Evolutionary conservation across 2,797 vertebrate species (phyloP), one percentile per base, ranked within the genome.

Genomic region (Microctenopoma steveboyesi): DNA sequence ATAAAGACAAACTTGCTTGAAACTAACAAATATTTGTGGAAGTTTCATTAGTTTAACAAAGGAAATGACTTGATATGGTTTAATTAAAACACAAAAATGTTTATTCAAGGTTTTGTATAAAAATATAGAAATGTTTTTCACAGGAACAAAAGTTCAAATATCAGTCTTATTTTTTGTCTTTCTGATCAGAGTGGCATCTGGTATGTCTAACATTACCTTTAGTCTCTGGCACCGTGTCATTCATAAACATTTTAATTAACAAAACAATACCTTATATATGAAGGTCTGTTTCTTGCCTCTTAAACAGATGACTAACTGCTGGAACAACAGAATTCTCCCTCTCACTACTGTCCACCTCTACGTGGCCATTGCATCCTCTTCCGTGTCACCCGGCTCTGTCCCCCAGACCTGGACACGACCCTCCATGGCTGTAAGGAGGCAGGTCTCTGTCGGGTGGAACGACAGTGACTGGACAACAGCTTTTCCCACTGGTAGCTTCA

Each of bases 391-490:
- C 1, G 88, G 78, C 39, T 95, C 94, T 12, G 87, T 90, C 4
- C 93, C 91, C 97, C 97, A 98, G 56, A 96, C 91, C 63, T 96
- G 95, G 56, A 98, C 73, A 1, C 73, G 84, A 30, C 96, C 95
- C 76, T 95, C 95, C 27, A 91, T 93, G 69, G 96, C 93, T 0
- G 95, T 94, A 28, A 98, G 93, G 62, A 98, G 93, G 68, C 88
- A 81, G 62, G 96, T 85, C 82, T 96, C 94, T 0, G 87, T 82
- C 0, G 96, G 97, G 74, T 98, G 97, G 89, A 95, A 97, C 57
- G 95, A 92, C 74, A 98, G 64, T 0, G 97, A 97, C 80, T 98
- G 97, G 28, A 99, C 95, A 0, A 96, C 95, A 0, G 92, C 83
- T 1, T 89, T 93, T 5, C 96, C 95, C 61, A 98, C 95, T 0